Conservation (phyloP, 2,797 vertebrate species). For the Cirrhinus mrigala region DNA sequence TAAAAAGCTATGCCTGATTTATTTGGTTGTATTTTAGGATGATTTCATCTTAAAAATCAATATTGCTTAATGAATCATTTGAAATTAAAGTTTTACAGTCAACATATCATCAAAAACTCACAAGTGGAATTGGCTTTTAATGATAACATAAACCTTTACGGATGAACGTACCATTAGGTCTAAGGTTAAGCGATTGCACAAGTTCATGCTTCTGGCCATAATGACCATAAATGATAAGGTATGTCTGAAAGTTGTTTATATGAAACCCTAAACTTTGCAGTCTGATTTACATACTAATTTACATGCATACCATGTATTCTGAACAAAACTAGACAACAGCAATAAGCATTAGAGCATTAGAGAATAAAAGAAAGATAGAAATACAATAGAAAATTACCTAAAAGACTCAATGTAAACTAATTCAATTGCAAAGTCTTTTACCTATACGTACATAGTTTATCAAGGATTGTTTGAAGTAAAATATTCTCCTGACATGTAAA, state of each 20-base stretch:
- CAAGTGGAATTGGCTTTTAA: not conserved
- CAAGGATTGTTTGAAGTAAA: not conserved
- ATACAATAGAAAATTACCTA: not conserved
- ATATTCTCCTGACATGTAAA: not conserved
- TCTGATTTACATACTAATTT: not conserved
- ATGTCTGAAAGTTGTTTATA: not conserved
- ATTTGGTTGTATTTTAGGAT: not conserved
- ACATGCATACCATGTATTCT: not conserved
- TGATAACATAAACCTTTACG: not conserved
- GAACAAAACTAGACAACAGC: too few species aligned
- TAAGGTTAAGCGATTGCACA: not conserved
- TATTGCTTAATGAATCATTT: not conserved
- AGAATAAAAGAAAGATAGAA: not conserved
- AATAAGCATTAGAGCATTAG: not conserved
- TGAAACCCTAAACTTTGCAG: not conserved
- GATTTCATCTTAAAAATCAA: not conserved
- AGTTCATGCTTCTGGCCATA: not conserved
- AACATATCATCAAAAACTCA: not conserved
- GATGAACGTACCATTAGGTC: not conserved
- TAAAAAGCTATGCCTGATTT: not conserved
- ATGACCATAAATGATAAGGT: not conserved
- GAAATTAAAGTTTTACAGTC: not conserved
- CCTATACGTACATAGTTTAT: not conserved
- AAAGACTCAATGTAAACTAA: not conserved
- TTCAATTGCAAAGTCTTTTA: not conserved